Conservation (phyloP, 2,888 invertebrate genomes). For the Xestobium rufovillosum region DNA sequence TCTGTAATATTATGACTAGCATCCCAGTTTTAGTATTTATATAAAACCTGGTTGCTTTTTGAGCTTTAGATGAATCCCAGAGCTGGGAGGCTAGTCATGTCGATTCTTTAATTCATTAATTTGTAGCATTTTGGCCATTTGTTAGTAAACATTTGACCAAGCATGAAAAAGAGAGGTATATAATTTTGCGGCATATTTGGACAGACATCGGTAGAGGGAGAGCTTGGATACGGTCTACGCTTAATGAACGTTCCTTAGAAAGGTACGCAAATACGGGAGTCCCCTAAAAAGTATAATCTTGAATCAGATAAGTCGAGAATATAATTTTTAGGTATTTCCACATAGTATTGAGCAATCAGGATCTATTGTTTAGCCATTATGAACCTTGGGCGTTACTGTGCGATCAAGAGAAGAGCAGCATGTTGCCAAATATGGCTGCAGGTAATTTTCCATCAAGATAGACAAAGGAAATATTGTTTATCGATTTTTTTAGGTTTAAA, state of each 20-base stretch:
- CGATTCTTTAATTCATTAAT: slow-evolving; percentile 26
- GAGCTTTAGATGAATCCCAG: slow-evolving; percentile 48
- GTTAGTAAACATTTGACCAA: slow-evolving; percentile 72
- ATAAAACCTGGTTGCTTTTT: slow-evolving; percentile 41
- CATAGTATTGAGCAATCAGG: slow-evolving; percentile 61
- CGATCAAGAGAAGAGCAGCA: slow-evolving; percentile 69
- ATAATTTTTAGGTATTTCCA: slow-evolving; percentile 55
- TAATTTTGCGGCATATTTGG: slow-evolving; percentile 57
- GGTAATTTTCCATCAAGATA: slow-evolving; percentile 58
- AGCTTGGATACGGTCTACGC: slow-evolving; percentile 80
- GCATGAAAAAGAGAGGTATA: slow-evolving; percentile 82
- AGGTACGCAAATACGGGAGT: slow-evolving; percentile 44
- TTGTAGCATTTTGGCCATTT: slow-evolving; percentile 69
- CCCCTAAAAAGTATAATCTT: background rate
- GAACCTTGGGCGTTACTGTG: slow-evolving; percentile 79
- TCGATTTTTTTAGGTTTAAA: slow-evolving; percentile 59
- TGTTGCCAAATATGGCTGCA: slow-evolving; percentile 79
- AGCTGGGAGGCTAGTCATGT: slow-evolving; percentile 24
- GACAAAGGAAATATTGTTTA: slow-evolving; percentile 6
- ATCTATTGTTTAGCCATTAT: slow-evolving; percentile 62
- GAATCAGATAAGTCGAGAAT: slow-evolving; percentile 4
- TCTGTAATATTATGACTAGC: slow-evolving; percentile 20
- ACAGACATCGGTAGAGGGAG: slow-evolving; percentile 75
- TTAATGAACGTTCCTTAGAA: slow-evolving; percentile 88
- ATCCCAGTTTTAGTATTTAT: slow-evolving; percentile 7